Evolutionary conservation across 2,888 invertebrate genomes (phyloP).

Genomic region (Axea sp.): DNA sequence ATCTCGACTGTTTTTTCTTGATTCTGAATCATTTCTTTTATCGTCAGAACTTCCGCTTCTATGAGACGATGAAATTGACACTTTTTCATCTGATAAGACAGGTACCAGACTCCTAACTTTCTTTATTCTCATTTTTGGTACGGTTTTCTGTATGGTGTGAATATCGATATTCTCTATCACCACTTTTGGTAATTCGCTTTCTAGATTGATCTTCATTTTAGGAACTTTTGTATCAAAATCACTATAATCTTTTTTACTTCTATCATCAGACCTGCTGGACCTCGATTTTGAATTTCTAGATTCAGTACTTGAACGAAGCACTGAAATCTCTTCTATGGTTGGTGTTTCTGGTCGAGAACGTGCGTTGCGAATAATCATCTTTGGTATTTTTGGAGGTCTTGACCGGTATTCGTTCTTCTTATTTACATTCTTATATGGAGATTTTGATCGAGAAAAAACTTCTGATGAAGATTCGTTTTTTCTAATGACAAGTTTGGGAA

Average conservation of each 20-base stretch:
- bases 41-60: constrained; percentile 29
- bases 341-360: constrained; percentile 75
- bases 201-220: constrained; percentile 73
- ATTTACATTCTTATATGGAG: constrained; percentile 21
- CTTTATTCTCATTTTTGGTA: constrained; percentile 72
- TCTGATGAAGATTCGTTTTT: constrained; percentile 68
- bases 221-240: constrained; percentile 66
- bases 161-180: constrained; percentile 64
- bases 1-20: constrained; percentile 30
- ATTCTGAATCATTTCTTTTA: constrained; percentile 6
- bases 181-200: constrained; percentile 68
- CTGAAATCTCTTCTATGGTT: constrained; percentile 68
- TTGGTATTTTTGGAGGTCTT: constrained; percentile 75
- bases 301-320: constrained; percentile 60
- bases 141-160: constrained; percentile 63
- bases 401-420: constrained; percentile 28
- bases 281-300: constrained; percentile 56
- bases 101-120: constrained; percentile 64
- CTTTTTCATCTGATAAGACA: constrained; percentile 51
- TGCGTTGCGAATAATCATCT: constrained; percentile 76
- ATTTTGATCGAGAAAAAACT: constrained; percentile 61
- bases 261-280: constrained; percentile 32
- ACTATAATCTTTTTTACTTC: constrained; percentile 40
- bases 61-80: neutral
- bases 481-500: constrained; percentile 72